Percentiles rank a stretch among this genome's conserved stretches.
phyloP scores from a whole-genome alignment of 2,797 vertebrate species.

The Gouania willdenowi region DNA sequence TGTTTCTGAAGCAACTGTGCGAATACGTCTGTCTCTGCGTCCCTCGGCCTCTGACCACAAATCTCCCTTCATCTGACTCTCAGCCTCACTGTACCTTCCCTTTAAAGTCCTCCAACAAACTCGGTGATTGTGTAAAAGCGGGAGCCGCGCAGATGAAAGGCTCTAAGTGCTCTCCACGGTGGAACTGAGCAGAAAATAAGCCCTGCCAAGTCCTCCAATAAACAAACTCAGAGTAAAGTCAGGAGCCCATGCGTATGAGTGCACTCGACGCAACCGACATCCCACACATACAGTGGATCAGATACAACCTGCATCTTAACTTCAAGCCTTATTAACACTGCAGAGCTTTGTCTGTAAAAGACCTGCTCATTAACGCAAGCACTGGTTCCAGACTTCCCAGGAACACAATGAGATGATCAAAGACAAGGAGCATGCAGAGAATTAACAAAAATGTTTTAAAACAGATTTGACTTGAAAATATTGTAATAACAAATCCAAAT shows the following conservation, averaged over 20 bases:
- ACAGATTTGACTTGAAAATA: no score
- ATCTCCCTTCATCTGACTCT: conserved; percentile 37
- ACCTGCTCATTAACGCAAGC: conserved; percentile 5
- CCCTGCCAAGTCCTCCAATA: conserved; percentile 61
- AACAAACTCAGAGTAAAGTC: conserved; percentile 69
- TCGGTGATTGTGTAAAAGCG: conserved; percentile 46
- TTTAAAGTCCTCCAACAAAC: conserved; percentile 44
- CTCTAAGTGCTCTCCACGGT: conserved; percentile 56
- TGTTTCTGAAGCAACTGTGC: conserved; percentile 29
- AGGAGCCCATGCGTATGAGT: conserved; percentile 51
- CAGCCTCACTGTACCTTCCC: conserved; percentile 31
- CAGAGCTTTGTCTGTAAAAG: background rate
- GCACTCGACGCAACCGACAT: conserved; percentile 2
- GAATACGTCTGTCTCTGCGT: conserved; percentile 9
- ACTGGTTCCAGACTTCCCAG: conserved; percentile 11
- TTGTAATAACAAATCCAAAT: no score
- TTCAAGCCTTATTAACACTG: conserved; percentile 16
- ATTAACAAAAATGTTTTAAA: no score
- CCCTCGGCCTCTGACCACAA: conserved; percentile 43
- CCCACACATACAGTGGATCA: conserved; percentile 9
- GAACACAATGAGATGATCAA: conserved; percentile 7
- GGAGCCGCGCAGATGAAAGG: conserved; percentile 67
- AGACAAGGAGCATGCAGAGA: background rate
- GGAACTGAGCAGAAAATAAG: conserved; percentile 74
- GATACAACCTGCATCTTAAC: conserved; percentile 14